Conservation (phyloP, 2,888 invertebrate species). For the Cheilosia scutellata region DNA sequence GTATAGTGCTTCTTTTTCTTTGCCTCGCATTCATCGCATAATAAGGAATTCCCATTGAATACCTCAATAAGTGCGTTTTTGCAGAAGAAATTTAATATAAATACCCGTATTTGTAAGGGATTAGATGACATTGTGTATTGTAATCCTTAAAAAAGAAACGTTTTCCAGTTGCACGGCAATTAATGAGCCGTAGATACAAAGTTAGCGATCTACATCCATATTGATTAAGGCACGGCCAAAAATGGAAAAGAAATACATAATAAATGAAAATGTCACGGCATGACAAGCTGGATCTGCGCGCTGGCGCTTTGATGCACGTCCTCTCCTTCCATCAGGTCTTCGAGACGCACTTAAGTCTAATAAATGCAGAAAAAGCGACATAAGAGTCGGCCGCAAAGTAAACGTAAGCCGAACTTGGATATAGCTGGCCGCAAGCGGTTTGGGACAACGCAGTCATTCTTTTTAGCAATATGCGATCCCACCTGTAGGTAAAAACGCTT, state of each 20-base stretch:
- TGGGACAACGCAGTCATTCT: slow-evolving; percentile 29
- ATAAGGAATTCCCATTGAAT: slow-evolving; percentile 21
- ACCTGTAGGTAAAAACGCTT: slow-evolving; percentile 18
- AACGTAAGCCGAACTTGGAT: slow-evolving; percentile 20
- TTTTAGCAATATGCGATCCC: slow-evolving; percentile 15
- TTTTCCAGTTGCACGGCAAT: background rate
- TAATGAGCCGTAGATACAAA: background rate
- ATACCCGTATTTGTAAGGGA: too few species aligned
- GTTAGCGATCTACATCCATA: slow-evolving; percentile 28
- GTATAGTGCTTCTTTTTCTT: background rate
- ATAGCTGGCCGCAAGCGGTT: slow-evolving; percentile 55
- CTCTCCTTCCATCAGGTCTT: slow-evolving; percentile 14
- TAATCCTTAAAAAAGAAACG: background rate
- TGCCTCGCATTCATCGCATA: slow-evolving; percentile 30
- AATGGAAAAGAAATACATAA: slow-evolving; percentile 21
- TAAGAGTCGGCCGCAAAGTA: background rate
- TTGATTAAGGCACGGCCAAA: slow-evolving; percentile 33
- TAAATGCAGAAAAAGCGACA: slow-evolving; percentile 29
- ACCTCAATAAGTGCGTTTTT: background rate
- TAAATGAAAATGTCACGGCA: slow-evolving; percentile 55
- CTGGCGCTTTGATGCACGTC: slow-evolving; percentile 48
- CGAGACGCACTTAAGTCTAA: background rate
- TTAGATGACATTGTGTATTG: background rate
- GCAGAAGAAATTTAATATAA: background rate
- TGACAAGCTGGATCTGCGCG: slow-evolving; percentile 21